Evolutionary conservation across 2,888 invertebrate genomes (phyloP).

Genomic region (Liopterus haemorrhoidalis): DNA sequence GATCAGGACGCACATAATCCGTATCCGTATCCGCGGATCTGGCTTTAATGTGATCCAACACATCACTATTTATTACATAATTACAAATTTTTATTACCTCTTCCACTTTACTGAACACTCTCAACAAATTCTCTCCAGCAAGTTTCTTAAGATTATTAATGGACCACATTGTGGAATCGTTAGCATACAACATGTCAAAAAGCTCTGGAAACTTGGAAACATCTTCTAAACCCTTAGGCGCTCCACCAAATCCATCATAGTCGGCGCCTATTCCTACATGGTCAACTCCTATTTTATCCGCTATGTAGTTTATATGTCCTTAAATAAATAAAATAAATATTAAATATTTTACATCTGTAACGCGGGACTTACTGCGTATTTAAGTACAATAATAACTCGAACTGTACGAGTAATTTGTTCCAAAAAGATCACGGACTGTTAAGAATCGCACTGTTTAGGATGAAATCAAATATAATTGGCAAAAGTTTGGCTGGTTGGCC

Average conservation of each 20-base stretch:
- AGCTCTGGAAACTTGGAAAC: constrained; percentile 65
- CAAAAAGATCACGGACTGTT: too few species aligned
- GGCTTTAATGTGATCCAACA: too few species aligned
- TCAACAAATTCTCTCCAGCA: constrained; percentile 47
- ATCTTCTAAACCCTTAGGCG: constrained; percentile 62
- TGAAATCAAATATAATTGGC: too few species aligned
- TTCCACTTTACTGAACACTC: constrained; percentile 46
- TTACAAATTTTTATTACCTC: constrained; percentile 27
- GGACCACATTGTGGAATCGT: constrained; percentile 41
- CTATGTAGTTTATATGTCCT: constrained; percentile 52
- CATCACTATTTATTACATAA: neutral
- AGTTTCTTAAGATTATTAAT: constrained; percentile 46
- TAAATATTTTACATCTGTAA: too few species aligned
- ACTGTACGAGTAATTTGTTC: too few species aligned
- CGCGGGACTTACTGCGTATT: too few species aligned
- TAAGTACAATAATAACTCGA: too few species aligned
- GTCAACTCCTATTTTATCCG: constrained; percentile 46
- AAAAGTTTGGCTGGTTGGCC: too few species aligned
- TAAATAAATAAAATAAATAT: too few species aligned
- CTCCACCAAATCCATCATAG: constrained; percentile 50
- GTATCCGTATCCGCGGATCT: too few species aligned
- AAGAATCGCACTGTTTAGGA: too few species aligned
- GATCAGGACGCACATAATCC: too few species aligned
- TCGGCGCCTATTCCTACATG: constrained; percentile 51
- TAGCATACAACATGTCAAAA: constrained; percentile 45